A percentile compares a stretch with the other conserved stretches of the same genome.
These are phyloP conservation scores for Pantherophis alleghaniensis DNA, from an alignment of 2,797 vertebrate genomes.

Conservation along the genomic window DNA sequence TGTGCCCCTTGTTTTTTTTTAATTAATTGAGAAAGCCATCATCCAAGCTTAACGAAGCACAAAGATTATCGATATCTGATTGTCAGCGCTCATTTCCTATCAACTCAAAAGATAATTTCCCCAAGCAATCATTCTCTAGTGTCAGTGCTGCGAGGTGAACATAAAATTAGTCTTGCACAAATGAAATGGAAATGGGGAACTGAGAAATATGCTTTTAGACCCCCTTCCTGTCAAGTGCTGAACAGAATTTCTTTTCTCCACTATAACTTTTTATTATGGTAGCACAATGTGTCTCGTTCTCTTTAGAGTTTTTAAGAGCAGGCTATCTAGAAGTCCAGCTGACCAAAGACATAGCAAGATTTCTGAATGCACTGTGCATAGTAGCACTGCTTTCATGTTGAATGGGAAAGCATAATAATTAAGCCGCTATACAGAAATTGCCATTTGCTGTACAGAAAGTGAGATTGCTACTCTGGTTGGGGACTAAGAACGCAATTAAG, in stretches of 20 bases:
- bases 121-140: neutral
- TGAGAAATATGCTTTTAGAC: neutral
- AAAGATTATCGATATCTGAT: neutral
- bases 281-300: neutral
- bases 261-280: neutral
- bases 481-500: neutral
- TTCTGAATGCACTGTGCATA: neutral
- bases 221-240: neutral
- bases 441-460: neutral
- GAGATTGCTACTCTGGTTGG: neutral
- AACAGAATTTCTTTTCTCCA: neutral
- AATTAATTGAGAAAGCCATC: neutral
- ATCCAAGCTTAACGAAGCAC: neutral
- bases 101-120: neutral
- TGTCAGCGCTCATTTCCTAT: neutral
- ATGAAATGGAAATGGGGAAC: neutral
- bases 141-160: neutral
- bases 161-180: neutral
- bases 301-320: neutral
- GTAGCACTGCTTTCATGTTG: neutral
- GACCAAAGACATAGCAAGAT: neutral
- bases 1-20: neutral
- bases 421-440: constrained; percentile 3
- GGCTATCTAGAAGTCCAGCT: constrained; percentile 11
- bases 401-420: neutral